phyloP scores from a whole-genome alignment of 2,888 invertebrate species.

The Taenaris catops region DNA sequence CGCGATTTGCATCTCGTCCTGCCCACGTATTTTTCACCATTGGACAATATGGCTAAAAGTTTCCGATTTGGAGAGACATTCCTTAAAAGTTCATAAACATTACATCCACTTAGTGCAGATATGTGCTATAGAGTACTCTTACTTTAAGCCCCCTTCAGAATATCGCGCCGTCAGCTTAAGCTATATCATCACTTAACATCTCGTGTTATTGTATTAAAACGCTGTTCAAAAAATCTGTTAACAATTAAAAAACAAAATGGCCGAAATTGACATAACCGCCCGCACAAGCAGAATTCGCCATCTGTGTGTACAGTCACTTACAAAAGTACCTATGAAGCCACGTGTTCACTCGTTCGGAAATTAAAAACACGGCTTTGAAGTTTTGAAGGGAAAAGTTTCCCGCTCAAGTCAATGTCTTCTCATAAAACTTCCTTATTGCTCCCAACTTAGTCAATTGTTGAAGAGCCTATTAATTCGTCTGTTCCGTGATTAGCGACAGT shows the following conservation, averaged over 20 bases:
- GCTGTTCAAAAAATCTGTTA: no score
- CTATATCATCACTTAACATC: no score
- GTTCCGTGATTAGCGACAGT: slow-evolving; percentile 17
- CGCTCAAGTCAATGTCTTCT: slow-evolving; percentile 34
- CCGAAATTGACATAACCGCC: no score
- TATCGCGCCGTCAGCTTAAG: no score
- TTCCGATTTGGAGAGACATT: background rate
- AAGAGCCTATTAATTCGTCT: slow-evolving; percentile 21
- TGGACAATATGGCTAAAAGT: slow-evolving; percentile 14
- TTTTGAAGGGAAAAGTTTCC: slow-evolving; percentile 54
- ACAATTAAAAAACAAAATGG: no score
- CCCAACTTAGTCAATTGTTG: slow-evolving; percentile 22
- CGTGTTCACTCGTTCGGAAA: slow-evolving; percentile 62
- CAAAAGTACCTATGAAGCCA: slow-evolving; percentile 38
- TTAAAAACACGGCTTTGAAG: slow-evolving; percentile 63
- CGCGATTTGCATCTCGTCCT: slow-evolving; percentile 44
- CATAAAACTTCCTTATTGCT: slow-evolving; percentile 33
- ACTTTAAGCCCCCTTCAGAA: no score
- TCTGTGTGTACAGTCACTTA: slow-evolving; percentile 37
- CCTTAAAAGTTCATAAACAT: no score
- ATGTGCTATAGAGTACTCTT: no score
- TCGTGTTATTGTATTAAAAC: no score
- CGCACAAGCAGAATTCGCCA: no score
- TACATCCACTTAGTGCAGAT: no score
- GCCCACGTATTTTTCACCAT: slow-evolving; percentile 67